These are phyloP conservation scores for Argyresthia albistria DNA, from an alignment of 2,888 invertebrate genomes.

Conservation along the genomic window DNA sequence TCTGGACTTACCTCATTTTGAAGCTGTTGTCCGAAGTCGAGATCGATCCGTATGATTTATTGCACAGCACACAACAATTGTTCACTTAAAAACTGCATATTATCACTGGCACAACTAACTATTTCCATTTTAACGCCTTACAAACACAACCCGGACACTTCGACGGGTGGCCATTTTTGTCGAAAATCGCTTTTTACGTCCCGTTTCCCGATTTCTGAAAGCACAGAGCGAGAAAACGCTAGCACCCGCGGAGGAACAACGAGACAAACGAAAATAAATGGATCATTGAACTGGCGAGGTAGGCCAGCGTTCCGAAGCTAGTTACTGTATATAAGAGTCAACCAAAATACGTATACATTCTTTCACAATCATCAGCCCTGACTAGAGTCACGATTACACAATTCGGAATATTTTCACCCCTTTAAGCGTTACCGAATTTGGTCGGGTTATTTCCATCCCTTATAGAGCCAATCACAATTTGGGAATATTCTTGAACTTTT, in stretches of 20 bases:
- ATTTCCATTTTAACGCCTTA: constrained; percentile 50
- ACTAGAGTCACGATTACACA: constrained; percentile 10
- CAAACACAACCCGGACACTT: constrained; percentile 41
- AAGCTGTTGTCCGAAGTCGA: constrained; percentile 58
- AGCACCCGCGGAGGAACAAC: constrained; percentile 29
- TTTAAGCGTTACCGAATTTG: constrained; percentile 34
- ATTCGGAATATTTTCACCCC: constrained; percentile 42
- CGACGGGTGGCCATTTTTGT: constrained; percentile 63
- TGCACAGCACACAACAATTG: constrained; percentile 64
- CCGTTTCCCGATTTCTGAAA: constrained; percentile 53
- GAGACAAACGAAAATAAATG: neutral
- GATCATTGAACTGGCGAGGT: constrained; percentile 35
- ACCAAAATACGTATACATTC: neutral
- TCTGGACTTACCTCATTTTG: constrained; percentile 63
- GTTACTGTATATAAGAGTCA: neutral
- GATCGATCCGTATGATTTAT: constrained; percentile 63
- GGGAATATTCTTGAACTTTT: too few relatives aligned
- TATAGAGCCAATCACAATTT: constrained; percentile 33
- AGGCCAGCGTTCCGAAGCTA: constrained; percentile 11
- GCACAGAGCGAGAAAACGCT: constrained; percentile 52
- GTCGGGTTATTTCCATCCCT: constrained; percentile 35
- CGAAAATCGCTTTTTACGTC: constrained; percentile 50
- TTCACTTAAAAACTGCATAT: constrained; percentile 65
- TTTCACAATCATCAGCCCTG: neutral
- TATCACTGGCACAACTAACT: constrained; percentile 51